Evolutionary conservation across 1,140 invertebrate species (phyloP).

Genomic region (Paraescarpia echinospica): DNA sequence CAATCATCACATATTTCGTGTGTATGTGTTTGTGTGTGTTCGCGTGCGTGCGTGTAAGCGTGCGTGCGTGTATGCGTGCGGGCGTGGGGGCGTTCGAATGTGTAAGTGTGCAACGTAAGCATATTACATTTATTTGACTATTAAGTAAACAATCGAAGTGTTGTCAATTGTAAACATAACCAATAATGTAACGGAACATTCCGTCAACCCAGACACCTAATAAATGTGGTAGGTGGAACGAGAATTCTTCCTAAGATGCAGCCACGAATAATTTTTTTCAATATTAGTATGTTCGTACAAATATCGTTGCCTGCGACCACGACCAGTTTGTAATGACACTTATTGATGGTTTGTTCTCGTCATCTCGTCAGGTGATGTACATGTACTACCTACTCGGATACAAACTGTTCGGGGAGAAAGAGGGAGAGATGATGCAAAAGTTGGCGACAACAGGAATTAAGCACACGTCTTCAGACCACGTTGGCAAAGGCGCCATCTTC

Average conservation of each 20-base stretch:
- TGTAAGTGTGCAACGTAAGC: background rate
- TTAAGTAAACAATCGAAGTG: too few species aligned
- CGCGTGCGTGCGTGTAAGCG: background rate
- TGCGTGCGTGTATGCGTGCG: background rate
- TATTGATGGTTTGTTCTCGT: slow-evolving; percentile 17
- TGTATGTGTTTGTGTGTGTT: background rate
- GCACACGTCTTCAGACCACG: slow-evolving; percentile 7
- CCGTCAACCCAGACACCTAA: too few species aligned
- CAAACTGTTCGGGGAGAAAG: slow-evolving; percentile 56
- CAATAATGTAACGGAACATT: too few species aligned
- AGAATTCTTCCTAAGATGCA: too few species aligned
- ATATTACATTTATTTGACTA: too few species aligned
- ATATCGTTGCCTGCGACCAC: background rate
- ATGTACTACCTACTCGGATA: slow-evolving; percentile 69
- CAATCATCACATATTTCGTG: too few species aligned
- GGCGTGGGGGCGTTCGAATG: background rate
- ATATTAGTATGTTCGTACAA: too few species aligned
- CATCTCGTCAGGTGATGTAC: slow-evolving; percentile 70
- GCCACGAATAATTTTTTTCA: too few species aligned
- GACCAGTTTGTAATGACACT: too few species aligned
- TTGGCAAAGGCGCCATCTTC: slow-evolving; percentile 20
- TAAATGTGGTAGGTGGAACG: too few species aligned
- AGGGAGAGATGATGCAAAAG: slow-evolving; percentile 69
- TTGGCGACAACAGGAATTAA: slow-evolving; percentile 19
- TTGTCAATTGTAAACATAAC: too few species aligned